phyloP scores from a whole-genome alignment of 1,140 invertebrate species.

The Carcinoscorpius rotundicauda region DNA sequence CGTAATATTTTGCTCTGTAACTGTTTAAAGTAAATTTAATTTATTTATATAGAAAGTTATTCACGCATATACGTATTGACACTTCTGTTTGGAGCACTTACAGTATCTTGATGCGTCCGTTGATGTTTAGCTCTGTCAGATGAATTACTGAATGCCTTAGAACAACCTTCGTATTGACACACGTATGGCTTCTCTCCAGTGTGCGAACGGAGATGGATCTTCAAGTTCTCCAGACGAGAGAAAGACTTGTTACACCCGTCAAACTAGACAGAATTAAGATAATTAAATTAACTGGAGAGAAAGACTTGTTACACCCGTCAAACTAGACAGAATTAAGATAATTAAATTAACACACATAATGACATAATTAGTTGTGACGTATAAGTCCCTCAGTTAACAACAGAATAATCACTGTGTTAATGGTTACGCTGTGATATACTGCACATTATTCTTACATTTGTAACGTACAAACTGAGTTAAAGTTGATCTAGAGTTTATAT shows the following conservation, averaged over 20 bases:
- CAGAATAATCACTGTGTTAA: no score
- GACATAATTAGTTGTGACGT: no score
- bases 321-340: conserved; percentile 51
- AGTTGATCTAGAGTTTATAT: no score
- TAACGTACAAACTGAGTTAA: no score
- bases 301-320: conserved; percentile 88
- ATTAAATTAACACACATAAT: background rate
- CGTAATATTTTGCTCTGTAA: no score
- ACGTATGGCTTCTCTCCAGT: conserved; percentile 65
- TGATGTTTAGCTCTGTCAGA: conserved; percentile 95
- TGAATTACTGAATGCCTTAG: conserved; percentile 92
- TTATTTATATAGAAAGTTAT: no score
- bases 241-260: conserved; percentile 93
- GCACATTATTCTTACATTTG: no score
- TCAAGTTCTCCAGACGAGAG: conserved; percentile 88
- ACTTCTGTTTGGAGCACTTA: conserved; percentile 38
- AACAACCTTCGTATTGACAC: conserved; percentile 44
- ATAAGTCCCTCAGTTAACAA: no score
- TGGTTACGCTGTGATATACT: no score
- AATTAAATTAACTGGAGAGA: conserved; percentile 46
- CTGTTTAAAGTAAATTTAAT: no score
- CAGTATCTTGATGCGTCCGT: conserved; percentile 87
- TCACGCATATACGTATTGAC: no score
- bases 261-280: conserved; percentile 51
- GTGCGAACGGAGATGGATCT: conserved; percentile 88